phyloP scores from a whole-genome alignment of 2,797 vertebrate genomes.

The Delichon dasypus region DNA sequence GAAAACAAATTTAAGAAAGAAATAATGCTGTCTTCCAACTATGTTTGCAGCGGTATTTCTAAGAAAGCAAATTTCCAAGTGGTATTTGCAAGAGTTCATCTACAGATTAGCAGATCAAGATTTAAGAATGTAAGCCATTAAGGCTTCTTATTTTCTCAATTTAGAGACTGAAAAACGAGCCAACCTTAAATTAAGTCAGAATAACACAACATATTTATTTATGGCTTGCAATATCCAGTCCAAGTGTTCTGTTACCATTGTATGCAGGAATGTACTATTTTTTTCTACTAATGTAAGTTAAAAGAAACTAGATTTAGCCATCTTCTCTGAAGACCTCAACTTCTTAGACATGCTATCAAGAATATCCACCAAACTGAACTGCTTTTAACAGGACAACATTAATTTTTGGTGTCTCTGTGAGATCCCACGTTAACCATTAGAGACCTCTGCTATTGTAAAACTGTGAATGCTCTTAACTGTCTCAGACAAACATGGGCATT shows the following conservation, averaged over 20 bases:
- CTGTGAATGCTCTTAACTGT: not conserved
- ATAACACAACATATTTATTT: not conserved
- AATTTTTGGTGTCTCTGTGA: not conserved
- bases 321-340: not conserved
- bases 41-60: not conserved
- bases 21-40: not conserved
- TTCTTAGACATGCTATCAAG: not conserved
- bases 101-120: not conserved
- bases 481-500: not conserved
- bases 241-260: not conserved
- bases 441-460: not conserved
- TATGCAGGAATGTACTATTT: rapidly evolving
- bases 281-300: not conserved
- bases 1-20: not conserved
- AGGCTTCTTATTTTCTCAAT: not conserved
- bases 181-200: not conserved
- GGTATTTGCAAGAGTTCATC: not conserved
- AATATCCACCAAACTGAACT: not conserved
- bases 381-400: not conserved
- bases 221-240: not conserved
- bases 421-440: not conserved
- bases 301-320: not conserved
- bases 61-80: not conserved
- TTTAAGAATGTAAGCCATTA: not conserved
- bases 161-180: not conserved